phyloP scores from a whole-genome alignment of 1,140 invertebrate species.

The Eurosta solidaginis region DNA sequence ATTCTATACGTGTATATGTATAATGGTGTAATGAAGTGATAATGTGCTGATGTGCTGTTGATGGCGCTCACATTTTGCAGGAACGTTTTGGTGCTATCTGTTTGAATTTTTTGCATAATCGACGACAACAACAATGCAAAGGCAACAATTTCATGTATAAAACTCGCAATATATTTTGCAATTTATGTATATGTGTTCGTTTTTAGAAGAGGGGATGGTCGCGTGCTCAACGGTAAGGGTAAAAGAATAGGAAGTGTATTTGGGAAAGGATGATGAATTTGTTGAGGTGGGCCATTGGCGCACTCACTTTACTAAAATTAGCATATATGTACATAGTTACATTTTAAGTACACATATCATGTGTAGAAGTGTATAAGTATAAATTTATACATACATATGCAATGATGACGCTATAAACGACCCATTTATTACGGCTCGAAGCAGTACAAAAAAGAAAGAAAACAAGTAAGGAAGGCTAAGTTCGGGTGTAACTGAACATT shows the following conservation, averaged over 20 bases:
- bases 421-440: background rate
- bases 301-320: background rate
- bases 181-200: background rate
- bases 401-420: background rate
- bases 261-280: background rate
- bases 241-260: constrained; percentile 15
- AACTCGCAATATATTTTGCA: too few species aligned
- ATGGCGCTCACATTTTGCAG: constrained; percentile 13
- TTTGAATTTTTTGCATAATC: constrained; percentile 8
- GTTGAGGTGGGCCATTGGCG: background rate
- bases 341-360: too few species aligned
- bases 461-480: background rate
- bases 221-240: constrained; percentile 1
- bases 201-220: background rate
- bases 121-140: background rate
- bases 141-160: too few species aligned
- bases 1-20: too few species aligned
- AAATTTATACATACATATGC: background rate
- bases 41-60: background rate
- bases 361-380: background rate
- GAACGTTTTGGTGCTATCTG: constrained; percentile 8
- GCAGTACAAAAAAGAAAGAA: background rate
- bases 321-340: background rate
- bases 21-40: too few species aligned
- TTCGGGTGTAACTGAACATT: background rate